Percentiles rank a stretch among this genome's conserved stretches.
phyloP scores from a whole-genome alignment of 2,113 vertebrate species.

The Edolisoma coerulescens region DNA sequence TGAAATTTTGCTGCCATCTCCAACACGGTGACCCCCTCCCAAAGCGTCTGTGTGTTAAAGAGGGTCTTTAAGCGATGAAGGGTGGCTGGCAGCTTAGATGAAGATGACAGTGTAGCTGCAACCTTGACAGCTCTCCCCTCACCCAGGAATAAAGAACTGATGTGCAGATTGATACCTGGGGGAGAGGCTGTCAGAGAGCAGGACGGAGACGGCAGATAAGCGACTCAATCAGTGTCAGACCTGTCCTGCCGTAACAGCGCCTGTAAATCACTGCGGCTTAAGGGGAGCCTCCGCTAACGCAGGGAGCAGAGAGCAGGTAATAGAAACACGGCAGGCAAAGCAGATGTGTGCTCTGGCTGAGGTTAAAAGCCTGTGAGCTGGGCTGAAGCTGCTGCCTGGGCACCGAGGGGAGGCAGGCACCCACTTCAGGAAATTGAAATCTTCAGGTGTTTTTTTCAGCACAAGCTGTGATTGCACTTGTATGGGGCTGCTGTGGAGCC shows the following conservation, averaged over 20 bases:
- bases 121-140: conserved; percentile 54
- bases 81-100: conserved; percentile 49
- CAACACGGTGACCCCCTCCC: not conserved
- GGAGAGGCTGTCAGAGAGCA: conserved; percentile 56
- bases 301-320: not conserved
- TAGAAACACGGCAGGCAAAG: not conserved
- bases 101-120: conserved; percentile 61
- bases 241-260: conserved; percentile 33
- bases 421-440: not conserved
- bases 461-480: not conserved
- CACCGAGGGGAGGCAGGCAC: not conserved
- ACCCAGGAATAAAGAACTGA: conserved; percentile 42
- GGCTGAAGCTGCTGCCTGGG: not conserved
- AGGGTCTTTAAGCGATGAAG: conserved; percentile 20
- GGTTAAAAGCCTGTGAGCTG: not conserved
- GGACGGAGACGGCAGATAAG: conserved; percentile 58
- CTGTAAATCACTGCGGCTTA: conserved; percentile 59
- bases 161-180: conserved; percentile 63
- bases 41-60: not conserved
- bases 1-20: not conserved
- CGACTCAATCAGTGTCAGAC: conserved; percentile 73
- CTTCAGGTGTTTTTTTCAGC: not conserved
- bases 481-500: not conserved
- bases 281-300: not conserved
- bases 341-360: not conserved